Evolutionary conservation across 2,797 vertebrate species (phyloP), one percentile per base, ranked within the genome.

Genomic region (Rhyacichthys aspro): DNA sequence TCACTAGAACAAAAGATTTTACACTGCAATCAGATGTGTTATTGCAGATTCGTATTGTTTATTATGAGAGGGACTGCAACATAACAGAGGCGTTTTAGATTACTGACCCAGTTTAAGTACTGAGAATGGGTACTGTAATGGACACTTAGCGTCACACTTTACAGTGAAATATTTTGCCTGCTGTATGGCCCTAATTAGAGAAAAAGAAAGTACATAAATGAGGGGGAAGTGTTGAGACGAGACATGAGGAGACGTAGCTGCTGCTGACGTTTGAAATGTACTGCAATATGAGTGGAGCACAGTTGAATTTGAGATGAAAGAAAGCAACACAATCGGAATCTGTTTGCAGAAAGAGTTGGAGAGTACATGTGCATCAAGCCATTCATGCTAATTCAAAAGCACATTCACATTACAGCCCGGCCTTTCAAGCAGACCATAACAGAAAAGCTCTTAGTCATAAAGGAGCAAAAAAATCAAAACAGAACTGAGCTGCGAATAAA

Each of bases 301-400:
- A 19, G 48, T 37, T 49, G 36, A 33, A 33, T 55, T 56, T 28
- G 38, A 62, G 15, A 61, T 60, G 42, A 46, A 53, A 39, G 33
- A 10, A 44, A 56, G 47, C 28, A 36, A 54, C 39, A 49, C 58
- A 15, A 17, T 65, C 48, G 56, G 10, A 16, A 9, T 63, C 59
- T 63, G 42, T 76, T 37, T 49, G 34, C 23, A 44, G 48, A 46
- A 49, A 47, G 55, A 59, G 45, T 18, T 19, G 52, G 44, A 59
- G 57, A 55, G 47, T 52, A 8, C 55, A 44, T 23, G 15, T 59
- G 42, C 37, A 15, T 57, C 59, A 39, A 57, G 61, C 70, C 3
- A 78, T 55, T 46, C 62, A 43, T 43, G n/a, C 15, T 77, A 72
- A 78, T 83, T 55, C 52, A 57, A 28, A 28, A 15, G 5, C 48